phyloP scores from a whole-genome alignment of 2,797 vertebrate species.

The Cryptoprocta ferox region DNA sequence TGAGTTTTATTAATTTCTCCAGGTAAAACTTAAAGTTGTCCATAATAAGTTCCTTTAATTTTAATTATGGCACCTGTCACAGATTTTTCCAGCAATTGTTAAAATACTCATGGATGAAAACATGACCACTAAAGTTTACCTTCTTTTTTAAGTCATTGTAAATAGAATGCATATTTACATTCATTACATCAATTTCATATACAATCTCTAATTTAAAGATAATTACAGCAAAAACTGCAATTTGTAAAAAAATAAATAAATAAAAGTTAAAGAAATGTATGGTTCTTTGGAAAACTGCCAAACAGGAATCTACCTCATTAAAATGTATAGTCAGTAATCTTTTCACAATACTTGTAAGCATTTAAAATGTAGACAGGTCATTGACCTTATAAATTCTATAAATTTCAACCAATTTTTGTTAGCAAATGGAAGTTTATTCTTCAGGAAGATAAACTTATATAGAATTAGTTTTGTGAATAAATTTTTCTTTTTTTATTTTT shows the following conservation, averaged over 20 bases:
- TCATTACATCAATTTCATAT: background rate
- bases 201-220: background rate
- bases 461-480: background rate
- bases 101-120: background rate
- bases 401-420: background rate
- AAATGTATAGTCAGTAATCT: background rate
- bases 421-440: background rate
- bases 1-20: background rate
- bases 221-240: background rate
- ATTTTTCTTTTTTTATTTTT: background rate
- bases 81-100: background rate
- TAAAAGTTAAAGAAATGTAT: background rate
- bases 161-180: background rate
- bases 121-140: background rate
- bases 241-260: background rate
- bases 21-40: background rate
- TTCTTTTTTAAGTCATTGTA: background rate
- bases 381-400: background rate
- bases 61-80: background rate
- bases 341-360: background rate
- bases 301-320: background rate
- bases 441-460: background rate
- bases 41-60: background rate
- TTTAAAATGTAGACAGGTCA: background rate
- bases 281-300: background rate